Evolutionary conservation across 2,888 invertebrate species (phyloP).

Genomic region (Amphimallon solstitiale): DNA sequence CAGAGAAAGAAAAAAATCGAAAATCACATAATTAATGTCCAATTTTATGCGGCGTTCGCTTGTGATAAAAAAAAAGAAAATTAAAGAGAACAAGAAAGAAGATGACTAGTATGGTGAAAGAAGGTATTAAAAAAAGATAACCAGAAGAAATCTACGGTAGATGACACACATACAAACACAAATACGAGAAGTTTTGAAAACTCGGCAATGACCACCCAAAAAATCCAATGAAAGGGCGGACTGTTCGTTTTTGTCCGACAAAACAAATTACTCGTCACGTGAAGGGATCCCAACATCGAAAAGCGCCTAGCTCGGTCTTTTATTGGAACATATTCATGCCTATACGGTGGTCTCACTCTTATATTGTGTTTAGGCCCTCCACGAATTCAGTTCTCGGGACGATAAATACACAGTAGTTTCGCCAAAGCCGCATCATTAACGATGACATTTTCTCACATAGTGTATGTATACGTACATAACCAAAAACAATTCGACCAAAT

Average conservation of each 20-base stretch:
- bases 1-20: slow-evolving; percentile 41
- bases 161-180: not conserved
- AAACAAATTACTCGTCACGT: slow-evolving; percentile 46
- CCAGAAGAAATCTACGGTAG: not conserved
- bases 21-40: slow-evolving; percentile 51
- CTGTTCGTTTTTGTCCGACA: slow-evolving; percentile 44
- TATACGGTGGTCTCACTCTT: not conserved
- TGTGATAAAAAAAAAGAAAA: slow-evolving; percentile 42
- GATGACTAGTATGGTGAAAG: not conserved
- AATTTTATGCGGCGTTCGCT: slow-evolving; percentile 52
- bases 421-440: slow-evolving; percentile 24
- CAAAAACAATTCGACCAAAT: slow-evolving; percentile 27
- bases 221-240: slow-evolving; percentile 46
- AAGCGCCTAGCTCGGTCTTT: slow-evolving; percentile 12
- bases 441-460: slow-evolving; percentile 22
- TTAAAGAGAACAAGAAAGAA: slow-evolving; percentile 35
- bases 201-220: slow-evolving; percentile 47
- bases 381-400: not conserved
- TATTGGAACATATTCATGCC: not conserved
- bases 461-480: not conserved
- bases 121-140: slow-evolving; percentile 38
- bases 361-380: slow-evolving; percentile 1
- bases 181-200: slow-evolving; percentile 3
- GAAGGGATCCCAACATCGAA: slow-evolving; percentile 31
- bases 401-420: slow-evolving; percentile 23